These are phyloP conservation scores for Parnassius smintheus DNA, from an alignment of 2,888 invertebrate species.

Conservation along the genomic window DNA sequence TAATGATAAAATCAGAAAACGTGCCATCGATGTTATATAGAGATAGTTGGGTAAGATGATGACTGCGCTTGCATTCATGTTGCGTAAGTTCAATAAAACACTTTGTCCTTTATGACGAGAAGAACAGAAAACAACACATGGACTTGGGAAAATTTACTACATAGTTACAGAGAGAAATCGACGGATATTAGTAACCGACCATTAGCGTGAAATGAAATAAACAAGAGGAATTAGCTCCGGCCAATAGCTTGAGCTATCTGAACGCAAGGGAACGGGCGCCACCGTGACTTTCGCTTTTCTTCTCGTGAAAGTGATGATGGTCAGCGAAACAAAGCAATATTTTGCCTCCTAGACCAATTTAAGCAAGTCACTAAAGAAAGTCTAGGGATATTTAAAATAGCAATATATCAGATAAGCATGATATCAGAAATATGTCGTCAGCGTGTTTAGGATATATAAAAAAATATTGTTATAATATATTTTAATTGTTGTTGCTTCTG, in stretches of 20 bases:
- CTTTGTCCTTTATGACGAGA: constrained; percentile 19
- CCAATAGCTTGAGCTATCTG: constrained; percentile 67
- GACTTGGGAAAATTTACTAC: constrained; percentile 35
- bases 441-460: no score
- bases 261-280: constrained; percentile 77
- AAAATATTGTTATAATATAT: no score
- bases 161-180: constrained; percentile 52
- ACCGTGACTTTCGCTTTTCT: constrained; percentile 75
- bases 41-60: constrained; percentile 42
- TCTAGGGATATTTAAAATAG: not conserved
- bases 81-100: constrained; percentile 29
- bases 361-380: constrained; percentile 14
- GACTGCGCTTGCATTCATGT: constrained; percentile 24
- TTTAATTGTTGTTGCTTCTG: no score
- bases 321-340: constrained; percentile 62
- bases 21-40: constrained; percentile 51
- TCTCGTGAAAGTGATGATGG: constrained; percentile 78
- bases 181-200: constrained; percentile 47
- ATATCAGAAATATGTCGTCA: no score
- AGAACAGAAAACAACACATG: constrained; percentile 22
- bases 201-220: constrained; percentile 67
- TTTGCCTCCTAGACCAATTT: constrained; percentile 60
- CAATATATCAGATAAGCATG: not conserved
- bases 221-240: constrained; percentile 71
- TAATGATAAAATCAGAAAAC: constrained; percentile 55